A percentile compares a stretch with the other conserved stretches of the same genome.
phyloP scores from a whole-genome alignment of 2,797 vertebrate species.

The Pelochelys cantorii region DNA sequence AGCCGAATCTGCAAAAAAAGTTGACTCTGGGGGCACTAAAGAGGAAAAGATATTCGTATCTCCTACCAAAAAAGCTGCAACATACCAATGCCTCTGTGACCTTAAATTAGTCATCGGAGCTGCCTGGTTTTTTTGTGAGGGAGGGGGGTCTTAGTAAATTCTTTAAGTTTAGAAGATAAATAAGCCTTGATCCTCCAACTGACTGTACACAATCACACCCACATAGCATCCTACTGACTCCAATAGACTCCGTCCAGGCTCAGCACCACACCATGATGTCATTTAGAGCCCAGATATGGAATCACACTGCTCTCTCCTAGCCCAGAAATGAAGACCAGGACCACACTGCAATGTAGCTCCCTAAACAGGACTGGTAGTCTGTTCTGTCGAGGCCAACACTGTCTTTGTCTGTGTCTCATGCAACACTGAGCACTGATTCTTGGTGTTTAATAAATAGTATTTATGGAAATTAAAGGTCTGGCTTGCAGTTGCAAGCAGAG shows the following conservation, averaged over 20 bases:
- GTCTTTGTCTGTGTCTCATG: background rate
- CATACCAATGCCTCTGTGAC: background rate
- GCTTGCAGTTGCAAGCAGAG: background rate
- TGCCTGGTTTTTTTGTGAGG: background rate
- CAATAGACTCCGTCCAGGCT: background rate
- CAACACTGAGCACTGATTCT: background rate
- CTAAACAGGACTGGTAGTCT: background rate
- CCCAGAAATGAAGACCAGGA: background rate
- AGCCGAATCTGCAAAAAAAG: background rate
- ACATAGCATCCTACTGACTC: background rate
- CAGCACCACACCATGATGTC: background rate
- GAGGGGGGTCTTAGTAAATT: background rate
- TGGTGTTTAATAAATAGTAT: background rate
- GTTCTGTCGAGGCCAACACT: background rate
- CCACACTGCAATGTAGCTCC: background rate
- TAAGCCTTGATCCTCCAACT: background rate
- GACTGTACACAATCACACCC: accelerated
- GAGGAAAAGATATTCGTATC: background rate
- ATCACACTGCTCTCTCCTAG: background rate
- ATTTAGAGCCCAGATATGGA: background rate
- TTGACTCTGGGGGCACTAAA: background rate
- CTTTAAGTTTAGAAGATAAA: background rate
- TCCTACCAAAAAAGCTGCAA: background rate
- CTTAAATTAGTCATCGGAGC: background rate
- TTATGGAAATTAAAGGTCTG: background rate